These are phyloP conservation scores for Whitmania pigra DNA, from an alignment of 1,140 invertebrate species.

Conservation along the genomic window DNA sequence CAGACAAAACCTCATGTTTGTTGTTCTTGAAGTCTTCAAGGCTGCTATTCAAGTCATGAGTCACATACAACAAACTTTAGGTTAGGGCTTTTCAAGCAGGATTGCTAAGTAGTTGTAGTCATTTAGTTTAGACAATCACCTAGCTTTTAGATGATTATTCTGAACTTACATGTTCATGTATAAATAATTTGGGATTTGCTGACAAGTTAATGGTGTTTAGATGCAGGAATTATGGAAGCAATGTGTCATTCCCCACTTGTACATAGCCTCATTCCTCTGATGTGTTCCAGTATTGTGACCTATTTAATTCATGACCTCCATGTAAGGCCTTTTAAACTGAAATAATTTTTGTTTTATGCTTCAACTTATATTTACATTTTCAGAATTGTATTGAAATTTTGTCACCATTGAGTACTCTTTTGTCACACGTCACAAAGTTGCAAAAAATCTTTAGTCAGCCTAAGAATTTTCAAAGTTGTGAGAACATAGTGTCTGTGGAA, in stretches of 20 bases:
- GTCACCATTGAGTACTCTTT: slow-evolving; percentile 12
- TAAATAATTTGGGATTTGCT: too few species aligned
- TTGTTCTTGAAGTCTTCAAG: slow-evolving; percentile 59
- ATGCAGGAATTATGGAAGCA: too few species aligned
- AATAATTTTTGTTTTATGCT: background rate
- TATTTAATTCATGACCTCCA: too few species aligned
- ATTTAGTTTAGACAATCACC: too few species aligned
- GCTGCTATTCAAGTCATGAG: slow-evolving; percentile 59
- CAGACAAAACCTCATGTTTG: slow-evolving; percentile 56
- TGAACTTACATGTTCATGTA: too few species aligned
- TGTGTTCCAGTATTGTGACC: too few species aligned
- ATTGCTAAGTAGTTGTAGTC: too few species aligned
- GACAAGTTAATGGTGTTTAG: too few species aligned
- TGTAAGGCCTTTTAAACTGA: background rate
- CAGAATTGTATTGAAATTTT: slow-evolving; percentile 13
- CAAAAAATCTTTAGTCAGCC: slow-evolving; percentile 23
- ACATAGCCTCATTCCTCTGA: too few species aligned
- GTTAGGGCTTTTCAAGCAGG: slow-evolving; percentile 36
- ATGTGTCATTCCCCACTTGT: too few species aligned
- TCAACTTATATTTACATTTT: background rate
- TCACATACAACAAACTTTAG: slow-evolving; percentile 48
- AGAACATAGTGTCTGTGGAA: slow-evolving; percentile 78
- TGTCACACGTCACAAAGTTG: slow-evolving; percentile 8
- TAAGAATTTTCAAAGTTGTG: background rate
- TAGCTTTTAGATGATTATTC: too few species aligned